These are phyloP conservation scores for Matsumyia berberina DNA, from an alignment of 2,888 invertebrate species.

Conservation along the genomic window DNA sequence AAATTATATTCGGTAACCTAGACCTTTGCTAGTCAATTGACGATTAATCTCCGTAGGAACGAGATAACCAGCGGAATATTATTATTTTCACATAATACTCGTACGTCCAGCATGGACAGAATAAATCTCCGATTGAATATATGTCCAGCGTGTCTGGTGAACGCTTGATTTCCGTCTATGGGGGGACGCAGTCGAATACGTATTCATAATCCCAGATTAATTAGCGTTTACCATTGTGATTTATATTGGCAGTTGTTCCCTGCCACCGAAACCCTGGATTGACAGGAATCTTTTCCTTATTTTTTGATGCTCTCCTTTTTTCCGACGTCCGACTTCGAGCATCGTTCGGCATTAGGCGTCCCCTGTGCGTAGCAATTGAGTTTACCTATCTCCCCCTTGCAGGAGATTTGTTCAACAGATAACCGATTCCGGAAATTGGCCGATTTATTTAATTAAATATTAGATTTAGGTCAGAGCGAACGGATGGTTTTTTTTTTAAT, in stretches of 20 bases:
- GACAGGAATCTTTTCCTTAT: neutral
- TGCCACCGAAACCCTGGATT: conserved; percentile 17
- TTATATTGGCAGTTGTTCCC: conserved; percentile 39
- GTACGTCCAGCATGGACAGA: neutral
- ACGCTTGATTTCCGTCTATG: neutral
- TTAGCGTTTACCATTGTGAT: conserved; percentile 59
- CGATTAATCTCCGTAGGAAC: conserved; percentile 61
- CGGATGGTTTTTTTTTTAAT: neutral
- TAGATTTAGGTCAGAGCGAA: conserved; percentile 50
- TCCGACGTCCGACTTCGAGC: neutral
- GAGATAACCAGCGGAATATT: conserved; percentile 65
- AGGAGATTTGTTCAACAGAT: conserved; percentile 52
- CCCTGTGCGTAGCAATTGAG: neutral
- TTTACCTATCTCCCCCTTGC: conserved; percentile 25
- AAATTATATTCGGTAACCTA: conserved; percentile 64
- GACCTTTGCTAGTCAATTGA: conserved; percentile 70
- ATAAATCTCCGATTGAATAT: neutral
- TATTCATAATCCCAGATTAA: conserved; percentile 50
- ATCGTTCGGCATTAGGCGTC: conserved; percentile 2
- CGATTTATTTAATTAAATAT: conserved; percentile 66
- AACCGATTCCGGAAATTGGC: conserved; percentile 58
- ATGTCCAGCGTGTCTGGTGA: neutral
- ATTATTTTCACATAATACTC: conserved; percentile 35
- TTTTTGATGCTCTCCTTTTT: neutral
- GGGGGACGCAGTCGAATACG: neutral